Conservation (phyloP, 2,888 invertebrate species). For the Nezara viridula region DNA sequence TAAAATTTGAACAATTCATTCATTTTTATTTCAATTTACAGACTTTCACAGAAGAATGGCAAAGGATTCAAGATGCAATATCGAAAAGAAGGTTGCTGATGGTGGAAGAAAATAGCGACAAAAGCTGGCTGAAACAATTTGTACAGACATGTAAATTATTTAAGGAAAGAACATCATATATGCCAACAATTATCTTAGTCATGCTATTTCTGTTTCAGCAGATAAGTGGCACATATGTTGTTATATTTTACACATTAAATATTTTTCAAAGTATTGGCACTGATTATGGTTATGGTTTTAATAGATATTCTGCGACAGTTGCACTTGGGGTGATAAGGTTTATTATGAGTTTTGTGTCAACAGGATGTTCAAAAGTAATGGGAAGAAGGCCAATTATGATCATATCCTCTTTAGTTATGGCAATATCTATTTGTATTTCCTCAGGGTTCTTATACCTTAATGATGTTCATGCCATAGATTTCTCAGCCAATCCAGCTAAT, state of each 20-base stretch:
- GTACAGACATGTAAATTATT: constrained; percentile 63
- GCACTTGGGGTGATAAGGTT: constrained; percentile 72
- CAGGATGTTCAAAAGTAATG: constrained; percentile 70
- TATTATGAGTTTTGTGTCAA: constrained; percentile 71
- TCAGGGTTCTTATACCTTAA: constrained; percentile 60
- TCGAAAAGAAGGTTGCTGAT: constrained; percentile 53
- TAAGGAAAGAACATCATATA: constrained; percentile 70
- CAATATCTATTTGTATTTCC: constrained; percentile 67
- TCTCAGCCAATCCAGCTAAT: constrained; percentile 5
- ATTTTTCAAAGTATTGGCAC: constrained; percentile 72
- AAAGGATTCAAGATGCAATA: constrained; percentile 63
- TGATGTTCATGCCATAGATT: constrained; percentile 59
- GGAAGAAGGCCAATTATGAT: constrained; percentile 72
- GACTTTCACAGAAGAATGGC: constrained; percentile 64
- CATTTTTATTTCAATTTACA: constrained; percentile 58
- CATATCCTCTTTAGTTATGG: constrained; percentile 73
- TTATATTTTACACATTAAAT: constrained; percentile 74
- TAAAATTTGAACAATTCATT: background rate
- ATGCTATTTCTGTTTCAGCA: constrained; percentile 73
- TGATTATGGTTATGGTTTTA: constrained; percentile 69
- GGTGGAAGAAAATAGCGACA: constrained; percentile 25
- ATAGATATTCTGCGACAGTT: constrained; percentile 71
- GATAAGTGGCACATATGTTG: constrained; percentile 73
- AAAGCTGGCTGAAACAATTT: constrained; percentile 65
- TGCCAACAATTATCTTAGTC: constrained; percentile 71